phyloP scores from a whole-genome alignment of 2,888 invertebrate species.

The Drosophila nr. fundita region DNA sequence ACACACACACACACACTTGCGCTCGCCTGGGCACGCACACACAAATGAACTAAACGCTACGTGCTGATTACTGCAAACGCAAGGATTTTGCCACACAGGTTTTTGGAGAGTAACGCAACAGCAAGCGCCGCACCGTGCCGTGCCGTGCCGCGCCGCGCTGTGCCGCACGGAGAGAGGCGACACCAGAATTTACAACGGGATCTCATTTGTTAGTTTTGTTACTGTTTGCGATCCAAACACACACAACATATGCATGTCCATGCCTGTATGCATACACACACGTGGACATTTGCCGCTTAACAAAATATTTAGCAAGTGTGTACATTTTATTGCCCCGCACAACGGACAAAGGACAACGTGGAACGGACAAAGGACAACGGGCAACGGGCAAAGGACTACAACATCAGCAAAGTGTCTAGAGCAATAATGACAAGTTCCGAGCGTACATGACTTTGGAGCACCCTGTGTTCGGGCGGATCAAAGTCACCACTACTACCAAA shows the following conservation, averaged over 20 bases:
- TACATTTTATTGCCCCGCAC: conserved; percentile 58
- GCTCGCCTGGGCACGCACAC: conserved; percentile 64
- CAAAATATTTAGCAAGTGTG: conserved; percentile 75
- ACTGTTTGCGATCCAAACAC: conserved; percentile 63
- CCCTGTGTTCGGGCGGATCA: background rate
- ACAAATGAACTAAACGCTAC: conserved; percentile 76
- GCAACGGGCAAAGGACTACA: conserved; percentile 20
- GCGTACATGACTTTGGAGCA: background rate
- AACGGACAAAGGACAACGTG: conserved; percentile 18
- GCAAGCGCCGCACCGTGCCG: background rate
- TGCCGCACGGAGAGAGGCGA: conserved; percentile 48
- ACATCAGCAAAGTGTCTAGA: conserved; percentile 23
- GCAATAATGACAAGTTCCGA: background rate
- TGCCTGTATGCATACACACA: conserved; percentile 5
- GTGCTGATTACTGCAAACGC: conserved; percentile 80
- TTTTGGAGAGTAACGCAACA: conserved; percentile 10
- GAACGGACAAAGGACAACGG: conserved; percentile 5
- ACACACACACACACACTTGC: conserved; percentile 15
- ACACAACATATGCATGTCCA: conserved; percentile 27
- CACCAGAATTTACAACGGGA: conserved; percentile 70
- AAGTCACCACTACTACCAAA: background rate
- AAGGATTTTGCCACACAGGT: conserved; percentile 68
- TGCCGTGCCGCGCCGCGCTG: background rate
- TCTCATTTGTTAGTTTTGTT: conserved; percentile 77
- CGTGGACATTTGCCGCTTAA: conserved; percentile 66